Base-by-base conservation (phyloP, 1,140 invertebrate species). In the Drosophila lini region DNA sequence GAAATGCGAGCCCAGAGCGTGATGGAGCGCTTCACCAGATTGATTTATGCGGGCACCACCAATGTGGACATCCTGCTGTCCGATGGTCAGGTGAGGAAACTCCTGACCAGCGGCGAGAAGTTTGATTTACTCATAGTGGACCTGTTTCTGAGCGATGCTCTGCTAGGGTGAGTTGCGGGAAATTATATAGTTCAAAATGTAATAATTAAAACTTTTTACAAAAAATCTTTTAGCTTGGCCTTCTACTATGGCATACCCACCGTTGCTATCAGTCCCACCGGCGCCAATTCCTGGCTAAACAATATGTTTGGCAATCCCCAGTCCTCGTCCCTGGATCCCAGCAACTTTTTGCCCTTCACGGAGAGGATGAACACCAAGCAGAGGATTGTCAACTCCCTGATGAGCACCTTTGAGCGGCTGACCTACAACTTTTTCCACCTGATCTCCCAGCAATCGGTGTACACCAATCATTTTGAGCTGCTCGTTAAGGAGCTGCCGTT, bases 231-330 rank as follows among this genome's bases (percentile, higher is more conserved):
- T 3, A 94, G 94, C 0, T 78, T 95, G 10, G 93, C 94, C 3
- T 91, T 93, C 70, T 91, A 93, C 38, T 93, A 94, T 57, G 93
- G 94, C 22, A 92, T 95, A 6, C 95, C 95, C 0, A 92, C 94
- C 7, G 93, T 95, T 7, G 94, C 94, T 0, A 79, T 95, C 0
- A 93, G 94, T 50, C 94, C 95, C 3, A 93, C 94, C 38, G 93
- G 94, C 4, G 92, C 94, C 2, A 93, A 95, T 61, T 94, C 95
- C 0, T 95, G 95, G 95, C 91, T 94, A 3, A 94, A 95, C 55
- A 94, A 94, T 6, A 93, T 94, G 63, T 92, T 95, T 28, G 94
- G 93, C 1, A 95, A 95, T 81, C 94, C 95, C 0, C 94, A 95
- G 28, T 94, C 94, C 31, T 92, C 94, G 0, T 93, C 95, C 0